Percentiles rank a stretch among this genome's conserved stretches.
Evolutionary conservation across 2,888 invertebrate species (phyloP).

Genomic region (Selenia dentaria): DNA sequence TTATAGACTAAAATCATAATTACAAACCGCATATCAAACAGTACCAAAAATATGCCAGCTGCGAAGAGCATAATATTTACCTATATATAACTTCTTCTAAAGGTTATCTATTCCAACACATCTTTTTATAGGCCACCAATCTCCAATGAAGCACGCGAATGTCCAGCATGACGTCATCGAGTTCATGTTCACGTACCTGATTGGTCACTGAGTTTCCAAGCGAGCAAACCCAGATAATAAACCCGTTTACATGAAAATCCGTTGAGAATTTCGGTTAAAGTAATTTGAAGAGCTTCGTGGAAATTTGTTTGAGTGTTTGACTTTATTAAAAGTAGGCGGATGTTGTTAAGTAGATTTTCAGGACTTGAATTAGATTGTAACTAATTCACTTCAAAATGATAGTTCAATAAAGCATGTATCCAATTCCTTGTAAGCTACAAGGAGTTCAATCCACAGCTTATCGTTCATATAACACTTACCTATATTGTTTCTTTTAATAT

Average conservation of each 20-base stretch:
- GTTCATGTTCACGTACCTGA: conserved; percentile 57
- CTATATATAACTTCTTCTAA: neutral
- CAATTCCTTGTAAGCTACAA: no score
- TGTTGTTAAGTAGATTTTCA: neutral
- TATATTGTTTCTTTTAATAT: no score
- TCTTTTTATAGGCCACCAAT: conserved; percentile 31
- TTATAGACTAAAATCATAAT: no score
- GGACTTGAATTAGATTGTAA: neutral
- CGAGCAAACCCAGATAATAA: conserved; percentile 34
- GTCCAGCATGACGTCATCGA: conserved; percentile 46
- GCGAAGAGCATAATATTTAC: no score
- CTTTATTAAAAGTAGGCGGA: neutral
- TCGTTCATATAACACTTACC: no score
- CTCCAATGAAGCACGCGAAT: conserved; percentile 31
- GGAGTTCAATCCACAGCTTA: no score
- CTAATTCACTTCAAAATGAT: no score
- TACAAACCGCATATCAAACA: no score
- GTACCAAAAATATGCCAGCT: no score
- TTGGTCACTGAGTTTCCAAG: conserved; percentile 51
- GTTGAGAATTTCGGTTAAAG: conserved; percentile 4
- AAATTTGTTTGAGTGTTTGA: neutral
- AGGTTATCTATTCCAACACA: conserved; percentile 10
- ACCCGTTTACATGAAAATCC: conserved; percentile 4
- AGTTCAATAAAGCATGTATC: no score
- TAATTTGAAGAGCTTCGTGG: conserved; percentile 5